Evolutionary conservation across 2,888 invertebrate genomes (phyloP).

Genomic region (Litoditis marina): DNA sequence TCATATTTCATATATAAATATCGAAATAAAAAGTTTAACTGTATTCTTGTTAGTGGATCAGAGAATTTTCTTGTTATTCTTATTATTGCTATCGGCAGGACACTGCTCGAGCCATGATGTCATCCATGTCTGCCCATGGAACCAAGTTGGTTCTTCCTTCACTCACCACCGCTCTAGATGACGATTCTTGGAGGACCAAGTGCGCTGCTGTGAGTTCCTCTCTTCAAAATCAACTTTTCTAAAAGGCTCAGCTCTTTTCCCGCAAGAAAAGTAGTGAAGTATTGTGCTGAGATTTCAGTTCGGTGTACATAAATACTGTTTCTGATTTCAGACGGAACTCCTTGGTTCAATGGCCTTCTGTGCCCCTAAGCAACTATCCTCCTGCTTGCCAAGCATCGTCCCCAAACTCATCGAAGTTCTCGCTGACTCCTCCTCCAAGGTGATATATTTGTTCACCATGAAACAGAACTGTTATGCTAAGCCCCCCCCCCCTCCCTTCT

Average conservation of each 20-base stretch:
- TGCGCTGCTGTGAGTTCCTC: slow-evolving; percentile 65
- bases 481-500: neutral
- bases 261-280: no score
- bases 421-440: slow-evolving; percentile 82
- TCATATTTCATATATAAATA: no score
- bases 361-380: slow-evolving; percentile 95
- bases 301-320: neutral
- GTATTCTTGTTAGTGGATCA: no score
- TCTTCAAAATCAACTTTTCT: slow-evolving; percentile 6
- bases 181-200: slow-evolving; percentile 98
- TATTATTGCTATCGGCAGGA: slow-evolving; percentile 16
- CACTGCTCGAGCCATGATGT: slow-evolving; percentile 73
- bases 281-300: neutral
- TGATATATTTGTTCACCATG: slow-evolving; percentile 62
- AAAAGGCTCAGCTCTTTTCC: no score
- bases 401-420: slow-evolving; percentile 93
- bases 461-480: slow-evolving; percentile 65
- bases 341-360: slow-evolving; percentile 91
- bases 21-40: no score
- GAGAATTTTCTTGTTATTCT: no score
- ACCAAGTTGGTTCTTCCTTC: slow-evolving; percentile 94
- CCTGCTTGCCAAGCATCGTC: slow-evolving; percentile 94
- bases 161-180: slow-evolving; percentile 83
- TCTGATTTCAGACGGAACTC: slow-evolving; percentile 27
- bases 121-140: slow-evolving; percentile 89